Evolutionary conservation across 2,113 vertebrate species (phyloP).

Genomic region (Trichechus manatus): DNA sequence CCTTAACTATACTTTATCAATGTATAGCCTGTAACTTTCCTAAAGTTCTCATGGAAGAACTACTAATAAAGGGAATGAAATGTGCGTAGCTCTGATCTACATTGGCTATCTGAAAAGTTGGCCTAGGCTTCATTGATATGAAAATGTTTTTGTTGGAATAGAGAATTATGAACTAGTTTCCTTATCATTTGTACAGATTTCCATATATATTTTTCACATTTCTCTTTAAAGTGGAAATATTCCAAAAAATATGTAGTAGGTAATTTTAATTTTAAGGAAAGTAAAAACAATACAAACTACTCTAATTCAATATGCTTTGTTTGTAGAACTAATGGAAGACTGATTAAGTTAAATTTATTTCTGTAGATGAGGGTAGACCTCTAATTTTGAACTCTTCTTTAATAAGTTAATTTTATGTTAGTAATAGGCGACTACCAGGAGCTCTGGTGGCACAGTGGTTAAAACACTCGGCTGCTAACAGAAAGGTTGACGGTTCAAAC

Average conservation of each 20-base stretch:
- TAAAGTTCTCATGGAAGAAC: background rate
- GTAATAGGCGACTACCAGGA: background rate
- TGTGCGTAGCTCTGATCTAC: background rate
- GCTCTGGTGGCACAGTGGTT: background rate
- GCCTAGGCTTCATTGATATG: background rate
- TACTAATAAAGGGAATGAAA: background rate
- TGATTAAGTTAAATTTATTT: constrained; percentile 54
- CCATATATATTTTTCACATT: background rate
- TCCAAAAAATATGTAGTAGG: constrained; percentile 48
- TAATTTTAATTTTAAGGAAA: constrained; percentile 49
- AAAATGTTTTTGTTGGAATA: constrained; percentile 14
- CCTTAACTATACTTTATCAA: constrained; percentile 50
- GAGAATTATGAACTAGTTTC: background rate
- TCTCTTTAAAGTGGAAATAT: background rate
- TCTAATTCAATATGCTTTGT: background rate
- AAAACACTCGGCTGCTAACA: background rate
- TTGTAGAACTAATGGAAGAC: constrained; percentile 50
- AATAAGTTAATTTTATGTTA: constrained; percentile 69
- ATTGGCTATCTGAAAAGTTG: background rate
- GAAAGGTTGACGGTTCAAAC: background rate
- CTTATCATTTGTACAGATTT: constrained; percentile 26
- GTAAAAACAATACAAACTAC: background rate
- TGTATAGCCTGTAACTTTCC: constrained; percentile 24
- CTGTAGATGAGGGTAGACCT: background rate
- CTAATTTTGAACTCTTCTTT: constrained; percentile 39